These are phyloP conservation scores for Busseola fusca DNA, from an alignment of 2,888 invertebrate species.

Conservation along the genomic window DNA sequence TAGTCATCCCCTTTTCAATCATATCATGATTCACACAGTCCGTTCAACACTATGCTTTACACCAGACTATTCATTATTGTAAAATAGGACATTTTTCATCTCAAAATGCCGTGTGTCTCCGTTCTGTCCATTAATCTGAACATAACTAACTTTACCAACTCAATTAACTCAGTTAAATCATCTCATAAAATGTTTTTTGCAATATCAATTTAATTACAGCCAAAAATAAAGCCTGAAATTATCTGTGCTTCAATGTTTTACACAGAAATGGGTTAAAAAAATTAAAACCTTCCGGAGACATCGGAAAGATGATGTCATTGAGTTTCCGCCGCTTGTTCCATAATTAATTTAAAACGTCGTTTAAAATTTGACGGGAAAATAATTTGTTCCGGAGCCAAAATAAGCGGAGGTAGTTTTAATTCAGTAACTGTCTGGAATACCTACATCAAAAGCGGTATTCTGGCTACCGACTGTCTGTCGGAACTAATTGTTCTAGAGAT, in stretches of 20 bases:
- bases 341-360: slow-evolving; percentile 57
- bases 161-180: slow-evolving; percentile 30
- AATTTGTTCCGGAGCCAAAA: slow-evolving; percentile 45
- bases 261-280: slow-evolving; percentile 15
- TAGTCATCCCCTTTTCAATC: too few relatives aligned
- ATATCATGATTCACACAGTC: too few relatives aligned
- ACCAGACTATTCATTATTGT: not conserved
- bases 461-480: not conserved
- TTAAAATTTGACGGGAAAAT: slow-evolving; percentile 53
- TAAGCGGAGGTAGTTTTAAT: slow-evolving; percentile 43
- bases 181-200: slow-evolving; percentile 22
- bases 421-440: slow-evolving; percentile 30
- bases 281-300: slow-evolving; percentile 36
- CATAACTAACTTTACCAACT: slow-evolving; percentile 31
- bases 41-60: not conserved
- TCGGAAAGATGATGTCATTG: slow-evolving; percentile 55
- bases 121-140: slow-evolving; percentile 12
- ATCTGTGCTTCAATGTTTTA: slow-evolving; percentile 32
- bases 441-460: slow-evolving; percentile 22
- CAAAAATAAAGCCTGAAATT: slow-evolving; percentile 46
- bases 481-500: slow-evolving; percentile 12
- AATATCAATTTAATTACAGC: slow-evolving; percentile 33
- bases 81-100: slow-evolving; percentile 20
- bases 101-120: not conserved
- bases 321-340: slow-evolving; percentile 52